These are phyloP conservation scores for Epistrophe eligans DNA, from an alignment of 2,888 invertebrate genomes.

Conservation along the genomic window DNA sequence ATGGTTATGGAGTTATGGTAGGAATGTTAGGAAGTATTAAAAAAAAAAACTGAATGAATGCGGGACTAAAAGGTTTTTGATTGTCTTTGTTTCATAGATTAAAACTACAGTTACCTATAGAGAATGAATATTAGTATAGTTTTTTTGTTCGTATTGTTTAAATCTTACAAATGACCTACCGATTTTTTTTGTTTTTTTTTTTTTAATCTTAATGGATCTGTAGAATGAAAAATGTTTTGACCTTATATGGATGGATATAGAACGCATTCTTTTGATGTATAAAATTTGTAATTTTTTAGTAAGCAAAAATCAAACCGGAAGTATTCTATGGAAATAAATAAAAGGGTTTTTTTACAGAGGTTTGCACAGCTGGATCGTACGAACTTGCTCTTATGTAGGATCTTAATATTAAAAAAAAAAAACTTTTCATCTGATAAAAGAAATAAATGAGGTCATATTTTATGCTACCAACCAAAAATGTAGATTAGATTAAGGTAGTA, in stretches of 20 bases:
- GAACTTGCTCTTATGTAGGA: too few relatives aligned
- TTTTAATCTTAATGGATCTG: constrained; percentile 12
- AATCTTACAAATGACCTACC: constrained; percentile 9
- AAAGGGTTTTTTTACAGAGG: too few relatives aligned
- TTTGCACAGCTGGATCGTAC: too few relatives aligned
- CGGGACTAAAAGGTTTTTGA: constrained; percentile 66
- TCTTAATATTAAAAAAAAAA: too few relatives aligned
- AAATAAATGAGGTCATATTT: too few relatives aligned
- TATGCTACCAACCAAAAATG: too few relatives aligned
- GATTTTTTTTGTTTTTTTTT: constrained; percentile 22
- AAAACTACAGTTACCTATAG: constrained; percentile 8
- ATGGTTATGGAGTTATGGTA: not conserved
- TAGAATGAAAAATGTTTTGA: not conserved
- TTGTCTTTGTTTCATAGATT: constrained; percentile 56
- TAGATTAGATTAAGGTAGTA: too few relatives aligned
- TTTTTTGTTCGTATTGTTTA: constrained; percentile 36
- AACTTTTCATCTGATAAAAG: too few relatives aligned
- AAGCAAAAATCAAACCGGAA: not conserved
- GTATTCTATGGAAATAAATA: not conserved
- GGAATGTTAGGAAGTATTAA: not conserved
- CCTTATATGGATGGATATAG: not conserved
- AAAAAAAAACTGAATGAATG: not conserved
- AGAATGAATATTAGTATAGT: constrained; percentile 44
- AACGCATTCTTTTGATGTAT: not conserved
- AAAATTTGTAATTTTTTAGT: not conserved